Conservation (phyloP, 2,113 vertebrate genomes). For the Odontophorus gujanensis region DNA sequence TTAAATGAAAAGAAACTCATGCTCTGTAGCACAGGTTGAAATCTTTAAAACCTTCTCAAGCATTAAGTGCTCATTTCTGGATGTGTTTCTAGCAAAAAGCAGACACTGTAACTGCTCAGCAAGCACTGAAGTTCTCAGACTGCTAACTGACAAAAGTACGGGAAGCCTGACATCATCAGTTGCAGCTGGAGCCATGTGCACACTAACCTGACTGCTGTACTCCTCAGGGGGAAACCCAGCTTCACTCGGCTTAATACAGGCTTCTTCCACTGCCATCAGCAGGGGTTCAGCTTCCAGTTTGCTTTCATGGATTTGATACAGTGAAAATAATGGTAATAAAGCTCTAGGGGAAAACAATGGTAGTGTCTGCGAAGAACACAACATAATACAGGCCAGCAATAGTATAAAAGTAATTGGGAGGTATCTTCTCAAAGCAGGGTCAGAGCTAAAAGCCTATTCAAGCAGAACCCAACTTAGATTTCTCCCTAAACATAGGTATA, state of each 20-base stretch:
- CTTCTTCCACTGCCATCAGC: not conserved
- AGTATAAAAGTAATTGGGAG: not conserved
- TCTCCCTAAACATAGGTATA: not conserved
- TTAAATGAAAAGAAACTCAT: not conserved
- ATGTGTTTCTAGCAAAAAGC: conserved; percentile 8
- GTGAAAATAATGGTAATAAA: not conserved
- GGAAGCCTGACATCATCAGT: not conserved
- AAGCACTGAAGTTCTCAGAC: not conserved
- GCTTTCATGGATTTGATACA: not conserved
- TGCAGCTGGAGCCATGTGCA: not conserved
- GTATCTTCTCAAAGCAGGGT: not conserved
- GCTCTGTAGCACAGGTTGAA: not conserved
- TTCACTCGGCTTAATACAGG: not conserved
- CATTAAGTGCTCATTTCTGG: not conserved
- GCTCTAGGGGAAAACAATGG: not conserved
- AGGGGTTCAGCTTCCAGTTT: not conserved
- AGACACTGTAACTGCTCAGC: not conserved
- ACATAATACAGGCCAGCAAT: not conserved
- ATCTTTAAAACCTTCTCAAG: conserved; percentile 13
- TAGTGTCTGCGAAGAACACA: not conserved
- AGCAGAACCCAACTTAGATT: not conserved
- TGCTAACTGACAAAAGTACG: not conserved
- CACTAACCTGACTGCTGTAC: not conserved
- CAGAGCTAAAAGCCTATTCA: not conserved
- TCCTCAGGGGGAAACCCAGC: not conserved